phyloP scores from a whole-genome alignment of 2,888 invertebrate species.

The Rhamphomyia laevipes region DNA sequence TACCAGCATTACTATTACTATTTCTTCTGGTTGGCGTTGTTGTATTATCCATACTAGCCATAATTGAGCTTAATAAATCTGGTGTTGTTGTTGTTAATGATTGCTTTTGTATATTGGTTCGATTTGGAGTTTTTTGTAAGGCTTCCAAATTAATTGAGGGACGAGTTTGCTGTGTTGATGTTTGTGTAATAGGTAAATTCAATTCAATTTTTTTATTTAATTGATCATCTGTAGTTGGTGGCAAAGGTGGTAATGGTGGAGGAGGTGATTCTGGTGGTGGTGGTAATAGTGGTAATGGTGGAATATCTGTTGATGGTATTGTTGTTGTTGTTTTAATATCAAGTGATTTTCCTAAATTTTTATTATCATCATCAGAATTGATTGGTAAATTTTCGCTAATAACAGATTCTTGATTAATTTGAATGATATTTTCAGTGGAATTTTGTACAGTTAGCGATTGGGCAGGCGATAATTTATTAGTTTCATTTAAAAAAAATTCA shows the following conservation, averaged over 20 bases:
- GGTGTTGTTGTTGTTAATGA: constrained; percentile 2
- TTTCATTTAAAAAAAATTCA: too few species aligned
- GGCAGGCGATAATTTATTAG: too few species aligned
- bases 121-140: not conserved
- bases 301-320: constrained; percentile 8
- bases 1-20: too few species aligned
- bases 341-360: constrained; percentile 10
- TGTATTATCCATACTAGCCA: constrained; percentile 35
- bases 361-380: too few species aligned
- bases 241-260: constrained; percentile 19
- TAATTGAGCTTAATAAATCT: constrained; percentile 36
- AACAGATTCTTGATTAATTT: too few species aligned
- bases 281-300: constrained; percentile 12
- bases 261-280: constrained; percentile 17
- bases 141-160: not conserved
- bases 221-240: constrained; percentile 2
- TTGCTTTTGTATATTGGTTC: not conserved
- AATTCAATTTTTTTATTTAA: too few species aligned
- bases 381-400: not conserved
- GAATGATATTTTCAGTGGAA: too few species aligned
- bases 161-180: constrained; percentile 18
- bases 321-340: constrained; percentile 21
- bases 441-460: too few species aligned
- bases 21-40: not conserved
- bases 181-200: not conserved